A percentile compares a stretch with the other conserved stretches of the same genome.
Evolutionary conservation across 2,797 vertebrate genomes (phyloP).

Genomic region (Naso thynnoides): DNA sequence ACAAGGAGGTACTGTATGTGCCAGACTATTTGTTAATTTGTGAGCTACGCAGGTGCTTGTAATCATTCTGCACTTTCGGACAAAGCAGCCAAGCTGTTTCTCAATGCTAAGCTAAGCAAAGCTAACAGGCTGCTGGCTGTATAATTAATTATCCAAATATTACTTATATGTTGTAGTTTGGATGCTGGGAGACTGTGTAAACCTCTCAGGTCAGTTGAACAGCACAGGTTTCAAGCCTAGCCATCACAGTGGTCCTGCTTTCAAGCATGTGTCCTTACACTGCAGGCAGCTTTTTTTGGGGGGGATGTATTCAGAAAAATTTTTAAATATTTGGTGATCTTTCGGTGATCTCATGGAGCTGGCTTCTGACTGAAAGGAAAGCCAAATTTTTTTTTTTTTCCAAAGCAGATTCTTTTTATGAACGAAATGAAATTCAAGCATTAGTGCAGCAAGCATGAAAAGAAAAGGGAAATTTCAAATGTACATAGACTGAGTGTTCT

Average conservation of each 20-base stretch:
- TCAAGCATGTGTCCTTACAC: neutral
- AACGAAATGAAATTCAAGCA: neutral
- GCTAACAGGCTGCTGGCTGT: neutral
- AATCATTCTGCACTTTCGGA: no score
- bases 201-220: conserved; percentile 13
- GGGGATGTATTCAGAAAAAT: neutral
- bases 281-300: conserved; percentile 7
- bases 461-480: neutral
- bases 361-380: neutral
- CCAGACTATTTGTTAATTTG: no score
- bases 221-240: conserved; percentile 6
- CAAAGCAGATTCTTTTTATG: neutral
- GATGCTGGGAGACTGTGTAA: neutral
- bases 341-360: neutral
- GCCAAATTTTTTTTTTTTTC: neutral
- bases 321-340: neutral
- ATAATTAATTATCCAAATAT: neutral
- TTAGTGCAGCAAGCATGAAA: neutral
- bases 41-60: no score
- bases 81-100: no score
- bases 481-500: neutral
- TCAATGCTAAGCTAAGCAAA: neutral
- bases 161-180: neutral
- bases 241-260: conserved; percentile 2
- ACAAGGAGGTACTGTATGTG: no score